phyloP scores from a whole-genome alignment of 1,140 invertebrate genomes.

The Artemia franciscana region DNA sequence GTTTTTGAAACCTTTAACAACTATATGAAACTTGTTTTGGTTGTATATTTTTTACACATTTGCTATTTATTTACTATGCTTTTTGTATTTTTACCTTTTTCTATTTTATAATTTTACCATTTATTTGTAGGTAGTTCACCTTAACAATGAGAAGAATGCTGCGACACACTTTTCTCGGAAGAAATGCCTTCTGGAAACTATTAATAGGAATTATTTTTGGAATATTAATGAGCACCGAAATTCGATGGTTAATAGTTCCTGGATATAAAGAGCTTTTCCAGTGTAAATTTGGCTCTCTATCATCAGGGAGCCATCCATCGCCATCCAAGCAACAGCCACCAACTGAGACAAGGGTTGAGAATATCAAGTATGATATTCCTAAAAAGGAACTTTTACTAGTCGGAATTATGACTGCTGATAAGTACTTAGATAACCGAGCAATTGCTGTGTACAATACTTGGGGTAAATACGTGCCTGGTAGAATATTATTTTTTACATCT shows the following conservation, averaged over 20 bases:
- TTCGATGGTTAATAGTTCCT: background rate
- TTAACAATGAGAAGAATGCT: too few species aligned
- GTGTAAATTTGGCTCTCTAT: background rate
- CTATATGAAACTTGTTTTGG: too few species aligned
- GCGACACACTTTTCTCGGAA: too few species aligned
- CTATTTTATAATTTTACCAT: too few species aligned
- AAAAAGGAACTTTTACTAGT: slow-evolving; percentile 35
- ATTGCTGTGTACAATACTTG: slow-evolving; percentile 74
- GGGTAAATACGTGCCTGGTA: slow-evolving; percentile 65
- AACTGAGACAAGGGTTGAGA: background rate
- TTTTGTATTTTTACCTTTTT: too few species aligned
- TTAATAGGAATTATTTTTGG: background rate
- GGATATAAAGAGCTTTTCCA: background rate
- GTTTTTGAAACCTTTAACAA: too few species aligned
- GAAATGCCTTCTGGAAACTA: background rate
- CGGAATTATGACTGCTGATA: slow-evolving; percentile 86
- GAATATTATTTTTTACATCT: slow-evolving; percentile 75
- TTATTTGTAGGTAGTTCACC: too few species aligned
- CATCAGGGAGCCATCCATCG: background rate
- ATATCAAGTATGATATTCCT: background rate
- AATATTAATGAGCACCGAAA: background rate
- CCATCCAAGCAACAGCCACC: background rate
- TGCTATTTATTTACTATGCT: too few species aligned
- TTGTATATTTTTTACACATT: too few species aligned
- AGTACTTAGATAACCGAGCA: slow-evolving; percentile 61